Base-by-base conservation (phyloP, 2,888 invertebrate species). In the Noctua pronuba region DNA sequence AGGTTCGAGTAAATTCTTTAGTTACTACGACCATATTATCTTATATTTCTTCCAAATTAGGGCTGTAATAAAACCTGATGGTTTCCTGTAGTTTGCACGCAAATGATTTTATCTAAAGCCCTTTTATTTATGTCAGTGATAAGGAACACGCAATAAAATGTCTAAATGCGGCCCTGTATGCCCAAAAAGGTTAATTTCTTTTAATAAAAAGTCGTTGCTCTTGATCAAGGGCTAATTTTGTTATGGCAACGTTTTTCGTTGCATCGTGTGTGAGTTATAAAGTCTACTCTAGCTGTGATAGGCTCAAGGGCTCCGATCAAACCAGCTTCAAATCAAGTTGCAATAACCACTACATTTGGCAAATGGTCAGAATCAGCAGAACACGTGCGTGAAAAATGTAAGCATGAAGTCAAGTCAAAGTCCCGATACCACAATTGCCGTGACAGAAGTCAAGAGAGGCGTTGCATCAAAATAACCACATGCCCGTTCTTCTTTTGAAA, bases 1-100 rank as follows among this genome's bases (percentile, higher is more conserved):
- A 83, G 52, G 80, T 79, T 72, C 74, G 83, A 79, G 82, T 87
- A 75, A 87, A 84, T 86, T 87, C 79, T 82, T 88, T 77, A 18
- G 68, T 80, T 85, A 79, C 84, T 86, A 73, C 81, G 58, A 78
- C 16, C 60, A 21, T 81, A 67, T 2, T 41, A 44, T 70, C 44
- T 68, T 70, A 62, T 79, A 75, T 85, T 77, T 78, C 55, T 77
- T 72, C 84, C 82, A 84, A 84, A 88, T 77, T 70, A 31, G 82
- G 82, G 31, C 67, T 64, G 75, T 55, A 80, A 88, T 88, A 86
- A 87, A 88, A 76, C 49, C 64, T 65, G 73, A 68, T 71, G 74
- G 75, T 81, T 87, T 87, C 88, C 86, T 88, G 88, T 52, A 80
- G 66, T 73, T 70, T 35, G 13, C 46, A 73, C 35, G 58, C 60